Evolutionary conservation across 2,797 vertebrate genomes (phyloP).

Genomic region (Acanthornis magna): DNA sequence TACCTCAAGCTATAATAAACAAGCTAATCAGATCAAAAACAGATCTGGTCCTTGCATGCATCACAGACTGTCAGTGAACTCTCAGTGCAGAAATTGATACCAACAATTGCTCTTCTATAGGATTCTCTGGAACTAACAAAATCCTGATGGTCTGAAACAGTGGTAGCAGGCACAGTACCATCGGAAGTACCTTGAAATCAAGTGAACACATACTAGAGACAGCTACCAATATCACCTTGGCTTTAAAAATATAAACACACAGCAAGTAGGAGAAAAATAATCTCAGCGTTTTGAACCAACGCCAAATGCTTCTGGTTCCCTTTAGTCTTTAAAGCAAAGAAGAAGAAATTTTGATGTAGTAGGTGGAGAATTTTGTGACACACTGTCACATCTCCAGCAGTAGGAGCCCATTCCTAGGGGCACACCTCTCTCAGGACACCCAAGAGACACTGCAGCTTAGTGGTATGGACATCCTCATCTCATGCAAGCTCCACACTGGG

Average conservation of each 20-base stretch:
- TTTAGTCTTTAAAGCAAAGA: neutral
- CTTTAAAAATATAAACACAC: neutral
- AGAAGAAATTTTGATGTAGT: neutral
- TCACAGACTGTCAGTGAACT: neutral
- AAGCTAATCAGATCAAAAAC: constrained; percentile 16
- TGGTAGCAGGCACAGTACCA: neutral
- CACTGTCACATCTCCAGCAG: neutral
- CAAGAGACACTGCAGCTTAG: neutral
- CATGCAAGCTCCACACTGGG: neutral
- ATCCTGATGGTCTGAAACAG: neutral
- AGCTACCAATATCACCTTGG: neutral
- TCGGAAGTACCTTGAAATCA: neutral
- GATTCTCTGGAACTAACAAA: neutral
- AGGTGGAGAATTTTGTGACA: neutral
- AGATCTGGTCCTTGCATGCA: neutral
- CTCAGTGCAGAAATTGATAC: neutral
- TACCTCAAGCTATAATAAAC: neutral
- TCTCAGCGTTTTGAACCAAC: neutral
- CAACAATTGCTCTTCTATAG: neutral
- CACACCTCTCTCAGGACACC: neutral
- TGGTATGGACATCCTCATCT: accelerated
- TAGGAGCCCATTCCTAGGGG: neutral
- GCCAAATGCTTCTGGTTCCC: neutral
- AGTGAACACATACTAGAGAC: neutral
- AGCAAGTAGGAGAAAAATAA: neutral